A percentile compares a stretch with the other conserved stretches of the same genome.
Conservation (phyloP, 64 coral and sea anemone species). For the Acropora tenuis region DNA sequence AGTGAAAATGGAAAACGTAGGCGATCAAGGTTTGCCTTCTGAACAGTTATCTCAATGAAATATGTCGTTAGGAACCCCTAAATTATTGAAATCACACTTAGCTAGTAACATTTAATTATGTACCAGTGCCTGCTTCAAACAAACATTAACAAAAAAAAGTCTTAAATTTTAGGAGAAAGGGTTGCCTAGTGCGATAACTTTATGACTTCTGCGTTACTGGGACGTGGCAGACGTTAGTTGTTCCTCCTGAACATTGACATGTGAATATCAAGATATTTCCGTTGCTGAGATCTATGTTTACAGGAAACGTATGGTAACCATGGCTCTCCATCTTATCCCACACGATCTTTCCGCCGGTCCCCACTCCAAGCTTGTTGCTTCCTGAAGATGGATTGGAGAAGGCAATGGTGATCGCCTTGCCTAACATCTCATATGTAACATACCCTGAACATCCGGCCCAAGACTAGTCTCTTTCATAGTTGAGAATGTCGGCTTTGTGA, state of each 20-base stretch:
- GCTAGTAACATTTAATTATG: no score
- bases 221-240: slow-evolving; percentile 39
- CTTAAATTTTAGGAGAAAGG: no score
- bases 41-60: no score
- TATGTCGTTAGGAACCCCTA: no score
- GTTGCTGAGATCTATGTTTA: background rate
- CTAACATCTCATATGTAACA: slow-evolving; percentile 51
- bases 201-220: background rate
- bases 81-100: no score
- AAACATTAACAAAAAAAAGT: no score
- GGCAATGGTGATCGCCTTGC: slow-evolving; percentile 42
- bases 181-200: background rate
- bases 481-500: background rate
- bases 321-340: slow-evolving; percentile 53
- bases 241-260: slow-evolving; percentile 16
- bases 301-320: slow-evolving; percentile 18
- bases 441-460: slow-evolving; percentile 53
- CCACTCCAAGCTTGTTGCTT: slow-evolving; percentile 60
- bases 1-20: background rate
- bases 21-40: background rate
- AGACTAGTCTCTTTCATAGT: slow-evolving; percentile 47
- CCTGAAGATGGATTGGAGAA: slow-evolving; percentile 53
- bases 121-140: no score
- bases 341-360: slow-evolving; percentile 34
- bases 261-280: slow-evolving; percentile 6